Base-by-base conservation (phyloP, 2,113 vertebrate species). In the Ardeotis arabs region DNA sequence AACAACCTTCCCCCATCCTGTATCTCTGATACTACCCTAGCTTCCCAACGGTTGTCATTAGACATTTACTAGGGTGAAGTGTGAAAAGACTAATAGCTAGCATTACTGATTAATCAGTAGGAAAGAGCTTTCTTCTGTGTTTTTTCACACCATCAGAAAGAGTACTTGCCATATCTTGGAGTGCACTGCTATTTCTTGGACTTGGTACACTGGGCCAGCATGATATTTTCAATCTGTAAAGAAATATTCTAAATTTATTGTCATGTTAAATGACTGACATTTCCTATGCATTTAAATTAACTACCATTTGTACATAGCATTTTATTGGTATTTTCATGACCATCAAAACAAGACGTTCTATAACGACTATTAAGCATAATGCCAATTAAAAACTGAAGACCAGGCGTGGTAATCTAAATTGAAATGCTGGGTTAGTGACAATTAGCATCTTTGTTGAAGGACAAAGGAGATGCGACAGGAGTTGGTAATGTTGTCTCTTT, bases 171-270 rank as follows among this genome's bases (percentile, higher is more conserved):
- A 98, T 97, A 87, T 98, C 98, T 93, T 98, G 98, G 68, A 98
- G 97, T 24, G 97, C 98, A 9, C 89, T 97, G 96, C 99, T 99
- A 14, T 98, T 97, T 73, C 77, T 92, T 24, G 99, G 99, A 85
- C 96, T 98, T 21, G 99, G 99, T 78, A 99, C 94, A 78, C 95
- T 98, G 10, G 97, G 97, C 98, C 98, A 99, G 69, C 98, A 95
- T 5, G 81, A 39, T 45, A 62, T 88, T 95, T 98, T 98, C 81
- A 96, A 53, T 86, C 98, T 98, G 89, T 31, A 81, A 96, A 94
- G 22, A 90, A 84, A 74, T 21, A 66, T 20, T 75, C 21, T 27
- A 28, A 28, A 64, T 81, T 95, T 83, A 90, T 55, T 35, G 4
- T 37, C 14, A 63, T 21, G n/a, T 69, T 79, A 80, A 76, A 83